phyloP scores from a whole-genome alignment of 2,113 vertebrate genomes.

The Tursiops truncatus region DNA sequence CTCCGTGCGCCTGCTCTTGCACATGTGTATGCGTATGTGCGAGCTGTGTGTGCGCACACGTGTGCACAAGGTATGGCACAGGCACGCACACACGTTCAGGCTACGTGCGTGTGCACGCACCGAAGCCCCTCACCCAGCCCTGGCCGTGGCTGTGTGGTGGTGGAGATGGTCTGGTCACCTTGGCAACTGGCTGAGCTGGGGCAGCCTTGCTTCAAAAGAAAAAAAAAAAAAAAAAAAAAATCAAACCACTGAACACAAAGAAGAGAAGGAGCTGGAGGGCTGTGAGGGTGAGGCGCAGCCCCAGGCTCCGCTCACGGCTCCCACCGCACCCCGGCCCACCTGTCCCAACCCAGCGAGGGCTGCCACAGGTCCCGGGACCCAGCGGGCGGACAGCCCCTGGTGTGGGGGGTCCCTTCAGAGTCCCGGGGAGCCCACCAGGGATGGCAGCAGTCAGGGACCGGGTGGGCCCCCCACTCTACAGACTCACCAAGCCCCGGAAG shows the following conservation, averaged over 20 bases:
- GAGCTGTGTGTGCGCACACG: not conserved
- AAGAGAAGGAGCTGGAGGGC: not conserved
- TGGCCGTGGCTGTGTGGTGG: not conserved
- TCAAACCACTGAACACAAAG: not conserved
- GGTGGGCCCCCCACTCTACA: not conserved
- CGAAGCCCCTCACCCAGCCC: not conserved
- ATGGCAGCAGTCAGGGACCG: not conserved
- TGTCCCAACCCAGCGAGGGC: not conserved
- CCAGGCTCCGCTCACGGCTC: not conserved
- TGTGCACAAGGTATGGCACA: not conserved
- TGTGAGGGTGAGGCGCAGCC: fast-evolving
- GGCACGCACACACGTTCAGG: not conserved
- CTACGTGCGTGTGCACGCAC: not conserved
- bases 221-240: not conserved
- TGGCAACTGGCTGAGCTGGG: slow-evolving; percentile 61
- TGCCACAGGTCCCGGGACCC: not conserved
- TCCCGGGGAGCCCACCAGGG: not conserved
- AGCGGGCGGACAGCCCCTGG: not conserved
- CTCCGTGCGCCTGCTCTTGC: not conserved
- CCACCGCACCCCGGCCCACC: not conserved
- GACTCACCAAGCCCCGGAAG: not conserved
- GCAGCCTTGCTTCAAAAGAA: slow-evolving; percentile 32
- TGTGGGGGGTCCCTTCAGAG: not conserved
- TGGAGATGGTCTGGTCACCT: slow-evolving; percentile 48
- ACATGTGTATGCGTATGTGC: not conserved